Evolutionary conservation across 2,113 vertebrate species (phyloP), one percentile per base, ranked within the genome.

Genomic region (Lophotis ruficrista): DNA sequence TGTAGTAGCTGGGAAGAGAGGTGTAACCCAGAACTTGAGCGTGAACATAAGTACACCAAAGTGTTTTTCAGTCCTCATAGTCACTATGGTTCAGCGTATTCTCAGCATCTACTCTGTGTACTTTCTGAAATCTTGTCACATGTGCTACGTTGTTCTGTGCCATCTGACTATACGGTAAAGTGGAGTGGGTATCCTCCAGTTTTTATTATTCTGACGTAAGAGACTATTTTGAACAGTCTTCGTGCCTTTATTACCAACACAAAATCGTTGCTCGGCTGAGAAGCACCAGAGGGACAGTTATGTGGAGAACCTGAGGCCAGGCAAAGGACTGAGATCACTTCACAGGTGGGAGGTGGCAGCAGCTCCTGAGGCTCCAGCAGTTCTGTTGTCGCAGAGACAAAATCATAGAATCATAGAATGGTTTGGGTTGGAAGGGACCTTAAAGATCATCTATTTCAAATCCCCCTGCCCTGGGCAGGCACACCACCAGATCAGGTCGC

Each of bases 181-280:
- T 21, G 25, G 24, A 58, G 43, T 43, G 58, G 38, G 28, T 79
- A 54, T 58, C 43, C 37, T 43, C 8, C 22, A 9, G 25, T 62
- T 61, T 7, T 24, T 24, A 14, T 53, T 72, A 41, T 35, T 45
- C 51, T 47, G 35, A 51, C 0, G 0, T 9, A n/a, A 57, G 23
- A 56, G 45, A 28, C 41, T 1, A 1, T 38, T 61, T 56, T 35
- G 41, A 51, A 20, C 62, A 57, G 51, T n/a, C 35, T 71, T 47
- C 35, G 1, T 45, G 35, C 35, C 31, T 66, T 24, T 56, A 5
- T 41, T 75, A 9, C 10, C 51, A 33, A 11, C 31, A 51, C 25
- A 33, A 58, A 68, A 30, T 47, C 47, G 61, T 57, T 30, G 19
- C 53, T 77, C 18, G 7, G 4, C 61, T 31, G 35, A 87, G 35